Evolutionary conservation across 2,888 invertebrate species (phyloP), one percentile per base, ranked within the genome.

Genomic region (Volucella bombylans): DNA sequence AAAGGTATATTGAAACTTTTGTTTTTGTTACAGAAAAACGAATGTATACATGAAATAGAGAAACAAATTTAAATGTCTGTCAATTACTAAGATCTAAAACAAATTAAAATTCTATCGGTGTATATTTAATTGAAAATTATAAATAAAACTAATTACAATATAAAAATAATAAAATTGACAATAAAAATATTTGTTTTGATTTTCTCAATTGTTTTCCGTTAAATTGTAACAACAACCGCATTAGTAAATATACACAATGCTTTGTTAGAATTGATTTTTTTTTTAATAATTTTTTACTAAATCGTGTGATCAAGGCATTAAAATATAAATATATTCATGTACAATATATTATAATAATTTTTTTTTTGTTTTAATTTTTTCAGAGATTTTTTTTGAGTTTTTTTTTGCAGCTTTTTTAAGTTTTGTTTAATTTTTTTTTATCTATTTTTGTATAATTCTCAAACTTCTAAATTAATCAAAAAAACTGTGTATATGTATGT

Each of bases 221-320:
- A 65, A 81, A 71, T 65, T 79, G 79, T 62, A 86, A 83, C 85
- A 80, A 77, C 85, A 80, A 80, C 74, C 80, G 68, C 65, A 71
- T 85, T 81, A 71, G 77, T 82, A 72, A 86, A 73, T 82, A 67
- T 74, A 74, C 65, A 82, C 50, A 62, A 45, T 69, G 38, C 52
- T 68, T 69, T 62, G 43, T 54, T 74, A 71, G 77, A 61, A 50
- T 71, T 71, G 50, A 68, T 82, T 43, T 62, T 45, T n/a, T 64
- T 71, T 67, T 31, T 55, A 74, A 69, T 65, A 68, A 62, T 65
- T 47, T 15, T 31, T 77, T 82, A 64, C 59, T 73, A 78, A 82
- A 52, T 69, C 49, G 69, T 6, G 31, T 82, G 65, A 78, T 74
- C 76, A 64, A 82, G 78, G 78, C 74, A 38, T 61, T 69, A 59